These are phyloP conservation scores for Sarcophaga bullata DNA, from an alignment of 1,140 invertebrate species.

Conservation along the genomic window DNA sequence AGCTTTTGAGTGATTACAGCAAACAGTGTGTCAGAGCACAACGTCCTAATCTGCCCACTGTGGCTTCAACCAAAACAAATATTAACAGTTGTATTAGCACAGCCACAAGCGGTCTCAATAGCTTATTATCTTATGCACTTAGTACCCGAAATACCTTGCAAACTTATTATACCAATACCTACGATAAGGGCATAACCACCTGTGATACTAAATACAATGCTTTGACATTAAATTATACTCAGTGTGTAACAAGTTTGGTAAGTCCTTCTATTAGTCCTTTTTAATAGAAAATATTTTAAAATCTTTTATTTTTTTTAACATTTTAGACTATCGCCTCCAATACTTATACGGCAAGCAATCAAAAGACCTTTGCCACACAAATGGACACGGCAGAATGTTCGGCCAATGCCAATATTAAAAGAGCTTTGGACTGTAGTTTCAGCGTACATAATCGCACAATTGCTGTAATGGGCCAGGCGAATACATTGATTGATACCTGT, in stretches of 20 bases:
- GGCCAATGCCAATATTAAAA: neutral
- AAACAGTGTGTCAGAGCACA: conserved; percentile 41
- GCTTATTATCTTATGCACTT: neutral
- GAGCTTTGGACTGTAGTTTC: neutral
- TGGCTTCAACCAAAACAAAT: neutral
- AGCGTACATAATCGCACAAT: neutral
- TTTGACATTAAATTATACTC: neutral
- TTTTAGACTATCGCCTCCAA: neutral
- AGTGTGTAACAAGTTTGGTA: neutral
- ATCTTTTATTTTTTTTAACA: neutral
- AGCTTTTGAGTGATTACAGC: neutral
- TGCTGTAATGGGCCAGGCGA: neutral
- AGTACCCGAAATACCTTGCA: neutral
- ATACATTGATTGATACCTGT: neutral
- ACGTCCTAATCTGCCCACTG: neutral
- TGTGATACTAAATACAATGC: neutral
- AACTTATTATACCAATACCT: neutral
- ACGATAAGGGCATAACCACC: neutral
- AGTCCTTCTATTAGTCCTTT: neutral
- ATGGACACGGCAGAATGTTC: neutral
- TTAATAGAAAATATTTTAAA: neutral
- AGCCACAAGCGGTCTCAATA: neutral
- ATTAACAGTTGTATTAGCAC: conserved; percentile 18
- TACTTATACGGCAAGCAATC: neutral
- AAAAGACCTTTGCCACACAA: conserved; percentile 23